phyloP scores from a whole-genome alignment of 2,797 vertebrate species.

The Carduelis carduelis region DNA sequence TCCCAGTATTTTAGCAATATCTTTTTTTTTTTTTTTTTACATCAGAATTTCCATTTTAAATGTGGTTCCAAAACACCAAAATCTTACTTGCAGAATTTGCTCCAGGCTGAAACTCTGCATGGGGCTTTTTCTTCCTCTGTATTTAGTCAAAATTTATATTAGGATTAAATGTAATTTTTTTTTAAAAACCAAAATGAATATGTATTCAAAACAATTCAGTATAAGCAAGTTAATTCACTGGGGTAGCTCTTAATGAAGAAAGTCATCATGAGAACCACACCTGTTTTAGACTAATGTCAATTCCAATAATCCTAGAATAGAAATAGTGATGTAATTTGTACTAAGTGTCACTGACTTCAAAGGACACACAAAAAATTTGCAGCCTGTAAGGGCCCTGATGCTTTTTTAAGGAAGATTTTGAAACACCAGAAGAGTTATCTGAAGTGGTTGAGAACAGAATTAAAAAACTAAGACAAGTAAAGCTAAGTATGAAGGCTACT shows the following conservation, averaged over 20 bases:
- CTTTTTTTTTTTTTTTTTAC: not conserved
- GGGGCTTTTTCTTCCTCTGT: not conserved
- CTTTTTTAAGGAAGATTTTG: not conserved
- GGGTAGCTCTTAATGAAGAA: not conserved
- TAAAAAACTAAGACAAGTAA: not conserved
- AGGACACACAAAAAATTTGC: not conserved
- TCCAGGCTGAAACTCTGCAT: not conserved
- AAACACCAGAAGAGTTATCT: not conserved
- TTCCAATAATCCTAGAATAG: not conserved
- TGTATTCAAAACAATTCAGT: not conserved
- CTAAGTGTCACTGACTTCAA: not conserved
- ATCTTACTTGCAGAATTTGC: not conserved
- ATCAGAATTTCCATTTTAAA: slow-evolving; percentile 20
- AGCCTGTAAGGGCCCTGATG: not conserved
- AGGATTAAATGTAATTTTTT: not conserved
- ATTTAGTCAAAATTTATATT: not conserved
- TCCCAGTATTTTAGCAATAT: not conserved
- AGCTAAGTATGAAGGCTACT: not conserved
- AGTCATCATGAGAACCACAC: not conserved
- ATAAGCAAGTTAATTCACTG: not conserved
- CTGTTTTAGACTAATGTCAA: not conserved
- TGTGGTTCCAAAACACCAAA: not conserved
- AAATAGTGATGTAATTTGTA: not conserved
- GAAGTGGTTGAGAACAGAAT: not conserved
- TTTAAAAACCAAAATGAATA: rapidly evolving